Conservation (phyloP, 2,888 invertebrate species). For the Lochmaea capreae region DNA sequence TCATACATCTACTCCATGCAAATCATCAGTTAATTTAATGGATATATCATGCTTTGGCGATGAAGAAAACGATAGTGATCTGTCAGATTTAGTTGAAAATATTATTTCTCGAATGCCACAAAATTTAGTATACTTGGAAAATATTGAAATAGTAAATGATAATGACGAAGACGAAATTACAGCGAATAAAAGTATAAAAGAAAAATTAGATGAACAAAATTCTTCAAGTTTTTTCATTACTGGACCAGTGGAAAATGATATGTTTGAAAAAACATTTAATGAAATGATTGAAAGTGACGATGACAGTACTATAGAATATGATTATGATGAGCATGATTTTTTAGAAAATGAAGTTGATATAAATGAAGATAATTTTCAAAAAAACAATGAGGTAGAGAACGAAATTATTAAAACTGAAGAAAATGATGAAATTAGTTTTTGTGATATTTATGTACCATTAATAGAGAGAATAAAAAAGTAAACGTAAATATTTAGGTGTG, state of each 20-base stretch:
- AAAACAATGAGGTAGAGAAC: conserved; percentile 1
- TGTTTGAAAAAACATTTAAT: conserved; percentile 72
- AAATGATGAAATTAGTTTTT: conserved; percentile 49
- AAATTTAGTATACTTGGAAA: conserved; percentile 49
- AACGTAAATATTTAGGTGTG: conserved; percentile 12
- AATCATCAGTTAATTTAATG: conserved; percentile 44
- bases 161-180: conserved; percentile 22
- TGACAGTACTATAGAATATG: conserved; percentile 43
- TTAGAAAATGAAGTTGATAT: conserved; percentile 5
- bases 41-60: conserved; percentile 62
- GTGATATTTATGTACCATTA: conserved; percentile 53
- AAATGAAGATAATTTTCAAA: neutral
- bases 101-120: conserved; percentile 63
- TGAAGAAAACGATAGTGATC: conserved; percentile 63
- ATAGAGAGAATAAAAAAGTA: conserved; percentile 53
- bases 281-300: conserved; percentile 44
- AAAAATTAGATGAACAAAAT: conserved; percentile 33
- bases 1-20: conserved; percentile 51
- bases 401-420: neutral
- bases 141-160: conserved; percentile 35
- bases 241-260: conserved; percentile 66
- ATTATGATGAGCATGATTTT: conserved; percentile 40
- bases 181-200: neutral
- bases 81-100: conserved; percentile 69
- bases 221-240: conserved; percentile 57